A percentile compares a stretch with the other conserved stretches of the same genome.
These are phyloP conservation scores for Holacanthus passer DNA, from an alignment of 2,113 vertebrate genomes.

Conservation along the genomic window DNA sequence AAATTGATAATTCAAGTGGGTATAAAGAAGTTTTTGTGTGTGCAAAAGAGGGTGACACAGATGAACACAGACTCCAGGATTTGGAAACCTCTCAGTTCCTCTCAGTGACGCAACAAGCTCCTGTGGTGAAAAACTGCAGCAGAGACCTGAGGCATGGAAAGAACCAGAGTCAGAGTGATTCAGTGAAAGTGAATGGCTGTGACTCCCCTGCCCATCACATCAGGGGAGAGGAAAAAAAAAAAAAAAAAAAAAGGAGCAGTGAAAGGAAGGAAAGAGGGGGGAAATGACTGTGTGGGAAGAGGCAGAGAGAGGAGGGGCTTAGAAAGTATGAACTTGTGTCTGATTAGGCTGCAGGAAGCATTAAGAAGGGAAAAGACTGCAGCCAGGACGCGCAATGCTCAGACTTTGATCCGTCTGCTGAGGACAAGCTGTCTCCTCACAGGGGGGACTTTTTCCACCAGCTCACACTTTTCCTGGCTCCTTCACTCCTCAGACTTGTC, in stretches of 20 bases:
- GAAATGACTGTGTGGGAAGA: constrained; percentile 76
- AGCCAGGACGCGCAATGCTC: constrained; percentile 69
- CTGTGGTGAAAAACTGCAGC: constrained; percentile 37
- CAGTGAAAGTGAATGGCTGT: constrained; percentile 74
- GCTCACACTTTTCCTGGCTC: constrained; percentile 49
- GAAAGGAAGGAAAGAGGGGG: constrained; percentile 69
- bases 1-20: background rate
- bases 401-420: constrained; percentile 19
- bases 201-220: constrained; percentile 68
- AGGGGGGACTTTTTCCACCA: constrained; percentile 49
- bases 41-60: too few species aligned
- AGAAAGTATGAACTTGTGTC: constrained; percentile 90
- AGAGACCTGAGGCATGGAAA: constrained; percentile 68
- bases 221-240: constrained; percentile 31
- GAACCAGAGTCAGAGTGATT: constrained; percentile 55
- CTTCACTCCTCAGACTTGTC: constrained; percentile 43
- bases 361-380: constrained; percentile 81
- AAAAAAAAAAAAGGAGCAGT: constrained; percentile 43
- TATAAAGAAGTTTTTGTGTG: background rate
- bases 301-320: constrained; percentile 84
- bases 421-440: constrained; percentile 33
- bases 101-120: constrained; percentile 63
- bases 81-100: constrained; percentile 47
- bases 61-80: constrained; percentile 11
- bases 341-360: constrained; percentile 89